Conservation (phyloP, 2,113 vertebrate genomes). For the Bothrops jararaca region DNA sequence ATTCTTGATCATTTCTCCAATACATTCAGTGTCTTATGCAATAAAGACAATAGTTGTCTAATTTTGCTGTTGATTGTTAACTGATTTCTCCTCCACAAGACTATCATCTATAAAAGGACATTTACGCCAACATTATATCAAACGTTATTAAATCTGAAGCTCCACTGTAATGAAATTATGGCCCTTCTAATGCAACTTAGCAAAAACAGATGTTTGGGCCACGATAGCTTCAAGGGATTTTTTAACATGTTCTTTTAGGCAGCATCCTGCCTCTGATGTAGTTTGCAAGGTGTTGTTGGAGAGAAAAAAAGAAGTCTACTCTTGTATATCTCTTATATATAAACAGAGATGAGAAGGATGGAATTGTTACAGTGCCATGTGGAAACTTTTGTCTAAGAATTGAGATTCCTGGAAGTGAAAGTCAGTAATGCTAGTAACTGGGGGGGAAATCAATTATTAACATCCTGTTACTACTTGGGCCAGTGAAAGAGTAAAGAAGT, state of each 20-base stretch:
- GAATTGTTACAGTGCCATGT: neutral
- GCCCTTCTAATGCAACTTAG: neutral
- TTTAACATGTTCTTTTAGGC: neutral
- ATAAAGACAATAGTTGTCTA: neutral
- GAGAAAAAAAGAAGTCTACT: neutral
- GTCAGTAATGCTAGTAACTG: neutral
- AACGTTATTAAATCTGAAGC: neutral
- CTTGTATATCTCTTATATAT: neutral
- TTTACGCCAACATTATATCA: neutral
- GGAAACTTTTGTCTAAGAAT: neutral
- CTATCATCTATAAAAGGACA: neutral
- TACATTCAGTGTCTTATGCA: neutral
- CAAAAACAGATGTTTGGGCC: neutral
- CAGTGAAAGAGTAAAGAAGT: neutral
- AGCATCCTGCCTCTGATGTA: neutral
- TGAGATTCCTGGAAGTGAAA: neutral
- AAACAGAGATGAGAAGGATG: neutral
- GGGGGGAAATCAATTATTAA: neutral
- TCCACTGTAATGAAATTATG: constrained; percentile 4
- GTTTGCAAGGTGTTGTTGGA: neutral
- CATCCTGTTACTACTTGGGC: neutral
- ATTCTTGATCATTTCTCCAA: neutral
- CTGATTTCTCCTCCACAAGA: neutral
- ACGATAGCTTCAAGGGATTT: neutral
- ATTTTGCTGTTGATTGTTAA: neutral